These are phyloP conservation scores for Drosophila gunungcola DNA, from an alignment of 1,140 invertebrate species.

Conservation along the genomic window DNA sequence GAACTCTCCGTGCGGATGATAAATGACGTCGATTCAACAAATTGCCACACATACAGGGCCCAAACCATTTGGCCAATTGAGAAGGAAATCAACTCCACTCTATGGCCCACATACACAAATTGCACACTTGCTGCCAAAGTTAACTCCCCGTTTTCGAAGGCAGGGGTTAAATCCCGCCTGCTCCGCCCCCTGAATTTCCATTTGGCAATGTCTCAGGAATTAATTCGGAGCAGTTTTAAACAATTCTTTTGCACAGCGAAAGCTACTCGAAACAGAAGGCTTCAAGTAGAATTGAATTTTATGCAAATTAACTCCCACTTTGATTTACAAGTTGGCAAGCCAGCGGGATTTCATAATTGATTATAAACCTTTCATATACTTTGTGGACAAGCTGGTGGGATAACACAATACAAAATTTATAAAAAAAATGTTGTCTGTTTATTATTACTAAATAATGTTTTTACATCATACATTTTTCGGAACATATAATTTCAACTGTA, in stretches of 20 bases:
- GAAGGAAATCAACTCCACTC: constrained; percentile 66
- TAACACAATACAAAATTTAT: too few relatives aligned
- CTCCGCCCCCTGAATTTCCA: constrained; percentile 20
- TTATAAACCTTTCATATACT: constrained; percentile 6
- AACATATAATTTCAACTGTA: too few relatives aligned
- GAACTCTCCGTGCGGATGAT: constrained; percentile 66
- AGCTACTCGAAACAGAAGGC: constrained; percentile 3
- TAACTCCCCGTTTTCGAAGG: constrained; percentile 4
- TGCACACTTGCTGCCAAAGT: constrained; percentile 20
- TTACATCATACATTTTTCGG: too few relatives aligned
- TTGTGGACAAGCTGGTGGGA: too few relatives aligned
- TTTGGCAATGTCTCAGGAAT: constrained; percentile 31
- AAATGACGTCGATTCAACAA: constrained; percentile 78
- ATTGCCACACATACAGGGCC: constrained; percentile 60
- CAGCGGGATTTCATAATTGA: constrained; percentile 26
- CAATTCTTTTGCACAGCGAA: constrained; percentile 38
- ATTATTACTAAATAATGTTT: too few relatives aligned
- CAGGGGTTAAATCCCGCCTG: not conserved
- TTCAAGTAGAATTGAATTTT: constrained; percentile 14
- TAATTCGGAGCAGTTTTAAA: constrained; percentile 44
- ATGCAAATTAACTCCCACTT: constrained; percentile 30
- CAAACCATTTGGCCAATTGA: constrained; percentile 69
- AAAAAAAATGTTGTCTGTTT: too few relatives aligned
- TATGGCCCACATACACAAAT: constrained; percentile 28
- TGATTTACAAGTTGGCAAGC: constrained; percentile 9